A percentile compares a stretch with the other conserved stretches of the same genome.
phyloP scores from a whole-genome alignment of 2,113 vertebrate genomes.

The Rhea pennata region DNA sequence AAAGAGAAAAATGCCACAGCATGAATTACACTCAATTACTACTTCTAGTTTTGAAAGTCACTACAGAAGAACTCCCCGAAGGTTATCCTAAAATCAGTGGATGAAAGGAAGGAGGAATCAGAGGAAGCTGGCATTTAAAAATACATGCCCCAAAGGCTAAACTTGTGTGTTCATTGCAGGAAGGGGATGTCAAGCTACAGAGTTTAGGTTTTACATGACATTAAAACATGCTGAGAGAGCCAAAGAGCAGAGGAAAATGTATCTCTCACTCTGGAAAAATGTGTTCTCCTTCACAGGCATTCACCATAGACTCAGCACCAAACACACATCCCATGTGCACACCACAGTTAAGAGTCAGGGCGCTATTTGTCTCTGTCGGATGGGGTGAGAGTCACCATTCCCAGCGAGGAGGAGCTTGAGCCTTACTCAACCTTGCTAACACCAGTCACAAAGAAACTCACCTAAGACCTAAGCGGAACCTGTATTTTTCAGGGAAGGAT shows the following conservation, averaged over 20 bases:
- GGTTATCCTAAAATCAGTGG: conserved; percentile 39
- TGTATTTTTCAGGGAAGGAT: neutral
- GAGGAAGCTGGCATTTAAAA: conserved; percentile 55
- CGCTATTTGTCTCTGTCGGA: neutral
- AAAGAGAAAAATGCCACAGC: conserved; percentile 48
- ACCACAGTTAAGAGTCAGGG: neutral
- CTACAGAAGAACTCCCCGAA: conserved; percentile 26
- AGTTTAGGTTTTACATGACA: conserved; percentile 6
- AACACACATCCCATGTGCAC: neutral
- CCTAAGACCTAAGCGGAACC: neutral
- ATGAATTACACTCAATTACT: conserved; percentile 45
- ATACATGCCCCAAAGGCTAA: conserved; percentile 34
- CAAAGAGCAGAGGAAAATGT: neutral
- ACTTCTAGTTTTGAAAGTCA: neutral
- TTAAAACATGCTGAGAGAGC: neutral
- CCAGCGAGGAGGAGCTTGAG: neutral
- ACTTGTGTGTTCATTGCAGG: neutral
- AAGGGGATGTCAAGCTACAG: neutral
- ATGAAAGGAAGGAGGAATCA: neutral
- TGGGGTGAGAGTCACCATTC: neutral
- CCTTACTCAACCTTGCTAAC: neutral
- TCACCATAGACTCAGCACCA: neutral
- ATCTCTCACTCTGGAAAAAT: neutral
- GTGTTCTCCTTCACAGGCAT: neutral
- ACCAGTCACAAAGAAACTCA: neutral